Evolutionary conservation across 2,797 vertebrate species (phyloP).

Genomic region (Australoheros facetus): DNA sequence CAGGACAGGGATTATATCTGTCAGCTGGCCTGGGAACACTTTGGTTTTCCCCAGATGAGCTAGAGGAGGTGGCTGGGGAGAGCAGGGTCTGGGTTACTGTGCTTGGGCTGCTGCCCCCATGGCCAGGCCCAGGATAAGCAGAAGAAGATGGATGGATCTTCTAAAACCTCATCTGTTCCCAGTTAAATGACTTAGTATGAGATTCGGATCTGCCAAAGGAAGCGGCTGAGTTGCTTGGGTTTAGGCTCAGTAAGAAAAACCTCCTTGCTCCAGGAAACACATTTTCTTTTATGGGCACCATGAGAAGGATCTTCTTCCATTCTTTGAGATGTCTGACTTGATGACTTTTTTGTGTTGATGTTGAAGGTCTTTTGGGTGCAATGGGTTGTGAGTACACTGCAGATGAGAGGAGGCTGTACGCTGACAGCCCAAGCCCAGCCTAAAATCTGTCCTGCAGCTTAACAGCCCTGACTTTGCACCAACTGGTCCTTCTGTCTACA

Average conservation of each 20-base stretch:
- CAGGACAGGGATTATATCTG: too few species aligned
- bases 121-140: too few species aligned
- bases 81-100: too few species aligned
- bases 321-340: not conserved
- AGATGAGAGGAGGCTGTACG: not conserved
- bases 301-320: not conserved
- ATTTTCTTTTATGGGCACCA: too few species aligned
- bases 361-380: too few species aligned
- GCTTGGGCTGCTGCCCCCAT: too few species aligned
- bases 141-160: too few species aligned
- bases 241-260: not conserved
- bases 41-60: too few species aligned
- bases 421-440: not conserved
- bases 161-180: not conserved
- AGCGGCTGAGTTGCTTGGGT: not conserved
- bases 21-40: too few species aligned
- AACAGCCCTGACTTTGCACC: not conserved
- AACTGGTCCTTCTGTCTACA: not conserved
- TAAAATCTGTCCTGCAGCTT: not conserved
- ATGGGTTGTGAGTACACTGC: not conserved
- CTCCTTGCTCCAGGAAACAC: not conserved
- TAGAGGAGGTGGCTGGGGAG: too few species aligned
- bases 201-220: too few species aligned
- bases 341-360: rapidly evolving
- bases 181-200: not conserved